Base-by-base conservation (phyloP, 2,113 vertebrate genomes). In the Python bivittatus region DNA sequence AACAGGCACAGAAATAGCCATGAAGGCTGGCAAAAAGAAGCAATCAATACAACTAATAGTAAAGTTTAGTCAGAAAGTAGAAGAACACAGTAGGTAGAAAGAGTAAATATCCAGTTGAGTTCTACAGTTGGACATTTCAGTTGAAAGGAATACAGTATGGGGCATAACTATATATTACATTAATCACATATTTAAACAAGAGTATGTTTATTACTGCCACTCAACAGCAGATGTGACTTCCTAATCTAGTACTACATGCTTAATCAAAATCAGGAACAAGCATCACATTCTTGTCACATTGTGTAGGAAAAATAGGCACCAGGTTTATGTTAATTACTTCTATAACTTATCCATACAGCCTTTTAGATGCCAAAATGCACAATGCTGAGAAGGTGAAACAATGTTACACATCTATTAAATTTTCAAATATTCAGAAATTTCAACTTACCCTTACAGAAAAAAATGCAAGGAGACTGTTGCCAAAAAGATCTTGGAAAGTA, bases 381-480 rank as follows among this genome's bases (percentile, higher is more conserved):
- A 72, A 93, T 92, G 48, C 92, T 44, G 60, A 91, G 57, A 33
- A 20, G 11, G 33, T 52, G 1, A 6, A 11, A 1, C 6, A 92
- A 4, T 13, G 60, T 9, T 79, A 90, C 44, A n/a, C 54, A 90
- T 23, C 89, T 91, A 93, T 38, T 91, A 6, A 79, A 48, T 84
- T 90, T 92, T 88, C 4, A 92, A 90, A 84, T 33, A 83, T 68
- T 54, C 91, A 92, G 54, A 89, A 94, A 92, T 27, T 52, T 64
- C 84, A 89, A 96, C 94, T 95, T 86, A 96, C 95, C 93, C 90
- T 92, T 95, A 79, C 68, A 94, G 93, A 95, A 95, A 94, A 92
- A 93, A 94, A 95, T 93, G 60, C 58, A 92, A 92, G 87, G 93
- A 94, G 92, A 91, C 72, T 52, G 89, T 58, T 92, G 92, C 91